Base-by-base conservation (phyloP, 1,140 invertebrate genomes). In the Drosophila fuyamai region DNA sequence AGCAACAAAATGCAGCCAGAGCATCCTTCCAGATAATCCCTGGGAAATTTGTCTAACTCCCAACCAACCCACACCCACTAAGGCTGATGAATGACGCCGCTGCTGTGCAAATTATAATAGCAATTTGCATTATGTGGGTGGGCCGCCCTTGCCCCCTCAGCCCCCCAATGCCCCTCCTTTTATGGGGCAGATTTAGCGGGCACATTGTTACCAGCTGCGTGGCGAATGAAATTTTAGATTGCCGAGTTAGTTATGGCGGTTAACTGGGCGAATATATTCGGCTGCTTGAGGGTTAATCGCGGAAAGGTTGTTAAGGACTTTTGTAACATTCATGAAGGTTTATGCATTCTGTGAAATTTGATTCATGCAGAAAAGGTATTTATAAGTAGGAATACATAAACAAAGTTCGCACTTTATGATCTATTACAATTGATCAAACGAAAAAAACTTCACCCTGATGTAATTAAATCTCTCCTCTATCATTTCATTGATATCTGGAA, bases 101-200 rank as follows among this genome's bases (percentile, higher is more conserved):
- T 78, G 79, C 82, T 86, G 79, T 86, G 84, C 72, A 89, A 83
- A 86, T 86, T 86, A 83, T 88, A 83, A 76, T 67, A 82, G 82
- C 83, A 82, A 86, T 86, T 86, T 88, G 83, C 82, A 88, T 86
- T 88, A 86, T 81, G 82, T 85, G 82, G 82, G 82, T 79, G 82
- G 82, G 29, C 63, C 44, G 66, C 48, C 35, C 46, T 13, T 35
- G n/a, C n/a, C n/a, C 27, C 48, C 27, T 16, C 27, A 14, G 8
- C 27, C 7, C 48, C n/a, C 18, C 5, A 51, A 10, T 58, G 47
- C 44, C 4, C 18, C 50, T 10, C 41, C 62, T 60, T 75, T 46
- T 65, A 56, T 54, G 51, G 23, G 47, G 38, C 32, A 79, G 81
- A 74, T 86, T 85, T 78, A 71, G 60, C 38, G 41, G 12, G 23